Evolutionary conservation across 1,140 invertebrate species (phyloP), one percentile per base, ranked within the genome.

Genomic region (Bicyclus anynana): DNA sequence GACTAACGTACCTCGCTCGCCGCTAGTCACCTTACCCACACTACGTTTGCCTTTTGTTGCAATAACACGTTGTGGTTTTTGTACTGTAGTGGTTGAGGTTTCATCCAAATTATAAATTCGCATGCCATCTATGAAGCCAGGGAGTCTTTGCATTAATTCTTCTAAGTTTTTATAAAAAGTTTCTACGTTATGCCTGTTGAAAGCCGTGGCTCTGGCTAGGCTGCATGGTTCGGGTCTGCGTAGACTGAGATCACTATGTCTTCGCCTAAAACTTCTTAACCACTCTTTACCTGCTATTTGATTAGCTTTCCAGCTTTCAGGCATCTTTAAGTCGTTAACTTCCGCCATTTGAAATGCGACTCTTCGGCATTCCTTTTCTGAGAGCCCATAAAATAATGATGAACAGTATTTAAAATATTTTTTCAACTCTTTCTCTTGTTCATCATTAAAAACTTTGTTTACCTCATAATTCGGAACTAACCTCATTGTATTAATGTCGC

Each of bases 201-300:
- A 38, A 51, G 50, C 49, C n/a, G 35, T 53, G 10, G 50, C 77
- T 57, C 83, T 62, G 1, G 78, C 67, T 38, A 89, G 54, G 58
- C 87, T 86, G 23, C 82, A 86, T 38, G 70, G 69, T 64, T 89
- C 83, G 53, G 89, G 87, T 61, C 59, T 80, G 44, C 77, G 52
- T 17, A 89, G 51, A 35, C 71, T 77, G 17, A 90, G 26, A 12
- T 62, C 49, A n/a, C 52, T 53, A 56, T 89, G 77, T 16, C 84
- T 49, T 64, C 78, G 72, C 51, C 76, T 64, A 59, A 89, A 89
- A 4, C 51, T 62, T 48, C 50, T 50, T 44, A 87, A 65, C 85
- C 89, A 89, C 17, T 80, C 75, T 20, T 59, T 57, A 40, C 76
- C 68, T 52, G 83, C 88, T 50, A 61, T 65, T 63, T 77, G 48